These are phyloP conservation scores for Andricus curvator DNA, from an alignment of 2,888 invertebrate genomes.

Conservation along the genomic window DNA sequence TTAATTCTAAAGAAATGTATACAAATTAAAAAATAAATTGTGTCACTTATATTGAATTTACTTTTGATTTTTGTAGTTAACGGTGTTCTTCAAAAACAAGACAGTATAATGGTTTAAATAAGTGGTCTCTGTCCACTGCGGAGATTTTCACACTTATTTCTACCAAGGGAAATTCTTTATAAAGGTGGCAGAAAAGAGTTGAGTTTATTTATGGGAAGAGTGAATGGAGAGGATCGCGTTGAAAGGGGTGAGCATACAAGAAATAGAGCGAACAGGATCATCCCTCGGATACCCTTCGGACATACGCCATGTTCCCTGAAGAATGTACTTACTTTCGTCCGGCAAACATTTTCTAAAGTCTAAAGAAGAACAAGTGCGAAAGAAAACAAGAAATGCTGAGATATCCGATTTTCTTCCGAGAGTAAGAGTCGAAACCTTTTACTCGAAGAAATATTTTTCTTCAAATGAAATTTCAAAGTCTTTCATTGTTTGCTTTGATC, in stretches of 20 bases:
- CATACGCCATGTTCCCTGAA: conserved; percentile 35
- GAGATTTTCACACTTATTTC: conserved; percentile 33
- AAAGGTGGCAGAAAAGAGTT: conserved; percentile 35
- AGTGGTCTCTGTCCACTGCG: conserved; percentile 8
- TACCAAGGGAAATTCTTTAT: conserved; percentile 31
- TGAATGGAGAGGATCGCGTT: conserved; percentile 33
- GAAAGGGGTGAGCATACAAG: conserved; percentile 38
- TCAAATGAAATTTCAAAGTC: neutral
- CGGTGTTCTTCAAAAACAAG: too few relatives aligned
- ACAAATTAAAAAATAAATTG: too few relatives aligned
- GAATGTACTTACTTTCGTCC: conserved; percentile 40
- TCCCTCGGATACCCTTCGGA: conserved; percentile 40
- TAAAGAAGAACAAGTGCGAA: conserved; percentile 34
- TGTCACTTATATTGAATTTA: too few relatives aligned
- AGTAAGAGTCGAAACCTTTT: conserved; percentile 19
- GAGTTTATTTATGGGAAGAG: conserved; percentile 36
- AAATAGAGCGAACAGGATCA: conserved; percentile 49
- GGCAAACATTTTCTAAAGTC: conserved; percentile 32
- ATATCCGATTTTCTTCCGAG: conserved; percentile 31
- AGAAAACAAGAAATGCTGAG: conserved; percentile 36
- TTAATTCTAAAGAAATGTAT: too few relatives aligned
- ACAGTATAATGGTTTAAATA: conserved; percentile 16
- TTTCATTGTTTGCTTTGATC: neutral
- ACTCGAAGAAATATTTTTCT: conserved; percentile 30
- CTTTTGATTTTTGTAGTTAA: too few relatives aligned